Evolutionary conservation across 1,140 invertebrate genomes (phyloP).

Genomic region (Calliopsis andreniformis): DNA sequence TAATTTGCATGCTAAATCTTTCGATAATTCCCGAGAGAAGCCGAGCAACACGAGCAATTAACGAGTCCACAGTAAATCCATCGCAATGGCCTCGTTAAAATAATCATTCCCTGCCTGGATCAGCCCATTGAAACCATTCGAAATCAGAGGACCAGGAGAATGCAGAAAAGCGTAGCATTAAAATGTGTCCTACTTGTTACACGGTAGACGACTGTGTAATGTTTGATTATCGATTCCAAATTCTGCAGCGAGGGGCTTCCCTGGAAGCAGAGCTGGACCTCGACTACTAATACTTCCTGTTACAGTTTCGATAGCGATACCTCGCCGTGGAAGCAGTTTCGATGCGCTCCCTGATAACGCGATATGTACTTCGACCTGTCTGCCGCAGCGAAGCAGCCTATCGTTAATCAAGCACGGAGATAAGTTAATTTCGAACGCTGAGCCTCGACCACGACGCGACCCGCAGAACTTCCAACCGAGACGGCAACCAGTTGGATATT

Average conservation of each 20-base stretch:
- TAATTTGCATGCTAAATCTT: conserved; percentile 30
- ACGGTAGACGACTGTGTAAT: no score
- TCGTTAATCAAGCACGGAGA: conserved; percentile 29
- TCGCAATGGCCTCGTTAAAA: background rate
- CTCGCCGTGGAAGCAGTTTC: no score
- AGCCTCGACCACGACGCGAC: background rate
- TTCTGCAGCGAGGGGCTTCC: conserved; percentile 38
- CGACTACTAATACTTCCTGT: conserved; percentile 15
- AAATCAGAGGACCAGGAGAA: background rate
- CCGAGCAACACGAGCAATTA: conserved; percentile 4
- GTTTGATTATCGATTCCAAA: conserved; percentile 51
- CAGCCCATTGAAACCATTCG: background rate
- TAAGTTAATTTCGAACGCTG: conserved; percentile 21
- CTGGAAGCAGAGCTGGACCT: conserved; percentile 22
- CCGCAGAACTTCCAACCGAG: background rate
- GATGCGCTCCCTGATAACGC: conserved; percentile 34
- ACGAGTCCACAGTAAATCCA: conserved; percentile 3
- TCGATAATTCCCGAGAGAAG: conserved; percentile 23
- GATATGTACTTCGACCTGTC: conserved; percentile 27
- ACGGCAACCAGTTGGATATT: conserved; percentile 1
- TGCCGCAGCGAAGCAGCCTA: conserved; percentile 20
- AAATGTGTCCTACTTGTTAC: background rate
- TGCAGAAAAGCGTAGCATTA: background rate
- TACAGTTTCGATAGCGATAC: conserved; percentile 53
- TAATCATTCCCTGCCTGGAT: background rate